Percentiles rank a stretch among this genome's conserved stretches.
These are phyloP conservation scores for Mola mola DNA, from an alignment of 2,113 vertebrate species.

Conservation along the genomic window DNA sequence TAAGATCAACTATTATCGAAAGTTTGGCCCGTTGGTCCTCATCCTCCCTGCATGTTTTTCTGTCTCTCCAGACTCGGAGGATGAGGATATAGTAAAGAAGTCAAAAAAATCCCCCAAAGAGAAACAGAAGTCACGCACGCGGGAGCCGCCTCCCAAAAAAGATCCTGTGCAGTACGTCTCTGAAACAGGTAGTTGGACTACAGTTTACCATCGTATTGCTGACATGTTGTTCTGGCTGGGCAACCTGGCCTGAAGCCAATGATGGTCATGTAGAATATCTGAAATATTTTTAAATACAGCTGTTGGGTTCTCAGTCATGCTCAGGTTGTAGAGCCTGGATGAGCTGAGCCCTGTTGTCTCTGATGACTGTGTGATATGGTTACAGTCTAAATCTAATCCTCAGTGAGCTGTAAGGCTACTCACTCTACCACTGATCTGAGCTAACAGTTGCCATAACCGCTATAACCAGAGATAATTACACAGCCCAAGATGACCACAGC, in stretches of 20 bases:
- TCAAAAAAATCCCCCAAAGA: slow-evolving; percentile 79
- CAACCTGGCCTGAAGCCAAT: neutral
- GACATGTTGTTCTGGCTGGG: neutral
- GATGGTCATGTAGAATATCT: neutral
- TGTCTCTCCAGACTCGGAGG: slow-evolving; percentile 71
- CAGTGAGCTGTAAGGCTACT: too few species aligned
- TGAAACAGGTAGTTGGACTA: slow-evolving; percentile 88
- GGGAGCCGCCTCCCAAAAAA: slow-evolving; percentile 74
- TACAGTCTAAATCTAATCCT: too few species aligned
- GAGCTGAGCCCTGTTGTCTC: too few species aligned
- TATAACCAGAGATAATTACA: too few species aligned
- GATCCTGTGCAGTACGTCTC: slow-evolving; percentile 92
- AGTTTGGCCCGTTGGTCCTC: neutral
- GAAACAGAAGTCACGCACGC: slow-evolving; percentile 63
- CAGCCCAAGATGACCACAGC: too few species aligned
- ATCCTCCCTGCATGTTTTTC: neutral
- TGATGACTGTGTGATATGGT: too few species aligned
- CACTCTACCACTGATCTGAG: too few species aligned
- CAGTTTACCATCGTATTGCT: neutral
- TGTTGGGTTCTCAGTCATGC: too few species aligned
- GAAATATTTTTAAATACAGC: neutral
- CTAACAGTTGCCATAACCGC: too few species aligned
- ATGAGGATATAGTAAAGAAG: slow-evolving; percentile 86
- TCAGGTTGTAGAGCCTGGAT: too few species aligned
- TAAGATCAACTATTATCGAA: neutral